A percentile compares a stretch with the other conserved stretches of the same genome.
These are phyloP conservation scores for Erethizon dorsatum DNA, from an alignment of 2,797 vertebrate genomes.

Conservation along the genomic window DNA sequence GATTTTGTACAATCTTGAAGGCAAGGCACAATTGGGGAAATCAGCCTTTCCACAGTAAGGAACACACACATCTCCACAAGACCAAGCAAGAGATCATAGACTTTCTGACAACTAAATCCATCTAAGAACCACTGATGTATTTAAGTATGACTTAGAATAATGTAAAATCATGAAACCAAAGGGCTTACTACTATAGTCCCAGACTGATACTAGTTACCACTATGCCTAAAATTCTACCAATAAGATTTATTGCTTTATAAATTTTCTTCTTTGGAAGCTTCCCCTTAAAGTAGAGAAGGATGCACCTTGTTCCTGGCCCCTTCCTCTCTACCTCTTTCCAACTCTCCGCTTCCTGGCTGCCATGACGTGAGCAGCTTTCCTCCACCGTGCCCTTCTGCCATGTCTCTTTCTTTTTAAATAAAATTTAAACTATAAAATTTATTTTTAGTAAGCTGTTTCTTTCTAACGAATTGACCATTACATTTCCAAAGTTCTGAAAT, in stretches of 20 bases:
- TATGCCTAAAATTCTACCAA: conserved; percentile 21
- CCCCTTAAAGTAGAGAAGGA: not conserved
- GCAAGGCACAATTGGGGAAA: conserved; percentile 41
- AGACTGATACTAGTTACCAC: not conserved
- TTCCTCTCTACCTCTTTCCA: no score
- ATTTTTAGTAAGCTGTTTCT: no score
- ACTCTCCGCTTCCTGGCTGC: no score
- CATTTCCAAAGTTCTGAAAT: no score
- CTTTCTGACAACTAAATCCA: conserved; percentile 41
- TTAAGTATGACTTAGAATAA: not conserved
- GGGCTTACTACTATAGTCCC: not conserved
- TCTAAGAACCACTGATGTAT: conserved; percentile 33
- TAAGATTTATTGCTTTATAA: conserved; percentile 49
- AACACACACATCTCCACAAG: conserved; percentile 35
- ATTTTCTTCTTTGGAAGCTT: conserved; percentile 49
- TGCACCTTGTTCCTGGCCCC: no score
- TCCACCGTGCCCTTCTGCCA: no score
- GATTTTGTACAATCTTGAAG: conserved; percentile 55
- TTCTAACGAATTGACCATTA: no score
- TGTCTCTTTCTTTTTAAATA: no score
- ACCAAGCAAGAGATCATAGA: not conserved
- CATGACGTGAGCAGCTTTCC: no score
- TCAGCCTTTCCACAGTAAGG: conserved; percentile 41
- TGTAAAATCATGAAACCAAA: not conserved
- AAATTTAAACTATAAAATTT: no score